Base-by-base conservation (phyloP, 1,140 invertebrate species). In the Cheumatopsyche charites region DNA sequence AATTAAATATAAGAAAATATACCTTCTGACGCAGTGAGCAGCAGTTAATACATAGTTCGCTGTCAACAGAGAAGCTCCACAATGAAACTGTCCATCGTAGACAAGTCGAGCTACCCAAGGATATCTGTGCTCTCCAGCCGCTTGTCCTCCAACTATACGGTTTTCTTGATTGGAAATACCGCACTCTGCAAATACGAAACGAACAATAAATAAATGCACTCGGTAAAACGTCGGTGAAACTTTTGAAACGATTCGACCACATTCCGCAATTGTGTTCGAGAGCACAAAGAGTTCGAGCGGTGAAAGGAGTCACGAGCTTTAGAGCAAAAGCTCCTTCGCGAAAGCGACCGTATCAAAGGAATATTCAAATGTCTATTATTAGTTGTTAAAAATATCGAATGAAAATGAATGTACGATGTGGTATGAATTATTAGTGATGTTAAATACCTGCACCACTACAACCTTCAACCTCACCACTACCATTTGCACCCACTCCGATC, bases 71-170 rank as follows among this genome's bases (percentile, higher is more conserved):
- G 92, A 92, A n/a, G 89, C 92, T n/a, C 94, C 93, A 76, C 93
- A 96, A 78, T 95, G 93, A 82, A 94, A 94, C 79, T 92, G 92
- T 0, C 92, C 91, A 79, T 94, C 91, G 78, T 95, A 95, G 0
- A 93, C 88, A 11, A 94, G 84, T 65, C 93, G 85, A 1, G 91
- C 93, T 77, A 95, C 87, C 93, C 94, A 96, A 6, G 94, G 94
- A 79, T 94, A 95, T 75, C 90, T 88, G 80, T 95, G 92, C 4
- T 91, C 85, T 15, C 89, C 87, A 0, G 93, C 92, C 13, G 92
- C 90, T 73, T 87, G 84, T 15, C 94, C 94, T 49, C 94, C 84
- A 23, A 90, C 88, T 62, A 91, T 90, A 70, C 90, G 84, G 77
- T 89, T 88, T 79, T 91, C 89, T 78, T 91, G 88, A 80, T 90